Evolutionary conservation across 2,888 invertebrate species (phyloP).

Genomic region (Drosophila ezoana): DNA sequence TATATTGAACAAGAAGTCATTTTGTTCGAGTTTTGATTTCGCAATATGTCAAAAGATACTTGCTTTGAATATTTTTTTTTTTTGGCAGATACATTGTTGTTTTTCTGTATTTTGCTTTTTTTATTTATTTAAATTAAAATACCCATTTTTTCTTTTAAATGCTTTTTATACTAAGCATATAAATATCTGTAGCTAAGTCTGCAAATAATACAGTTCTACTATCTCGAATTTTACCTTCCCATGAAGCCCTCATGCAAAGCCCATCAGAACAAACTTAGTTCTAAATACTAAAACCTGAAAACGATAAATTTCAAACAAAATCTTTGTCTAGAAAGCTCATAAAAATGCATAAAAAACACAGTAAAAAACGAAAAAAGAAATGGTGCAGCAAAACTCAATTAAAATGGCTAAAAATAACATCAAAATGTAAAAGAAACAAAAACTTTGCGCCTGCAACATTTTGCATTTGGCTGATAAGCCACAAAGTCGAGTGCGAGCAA

Average conservation of each 20-base stretch:
- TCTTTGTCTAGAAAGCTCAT: conserved; percentile 22
- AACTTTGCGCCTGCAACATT: conserved; percentile 35
- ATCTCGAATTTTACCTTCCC: too few species aligned
- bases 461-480: conserved; percentile 53
- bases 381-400: conserved; percentile 60
- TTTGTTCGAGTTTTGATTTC: too few species aligned
- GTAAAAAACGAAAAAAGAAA: not conserved
- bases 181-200: too few species aligned
- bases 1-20: too few species aligned
- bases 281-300: conserved; percentile 2
- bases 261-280: not conserved
- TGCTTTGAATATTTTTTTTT: too few species aligned
- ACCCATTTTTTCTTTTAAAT: too few species aligned
- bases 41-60: too few species aligned
- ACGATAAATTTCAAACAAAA: conserved; percentile 17
- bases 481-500: conserved; percentile 36
- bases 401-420: conserved; percentile 44
- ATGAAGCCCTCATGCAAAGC: not conserved
- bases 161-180: too few species aligned
- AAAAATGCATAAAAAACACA: conserved; percentile 13
- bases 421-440: conserved; percentile 25
- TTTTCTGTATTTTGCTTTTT: too few species aligned
- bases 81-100: too few species aligned
- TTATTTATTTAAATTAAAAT: too few species aligned
- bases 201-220: too few species aligned